Evolutionary conservation across 2,888 invertebrate genomes (phyloP).

Genomic region (Eupithecia abbreviata): DNA sequence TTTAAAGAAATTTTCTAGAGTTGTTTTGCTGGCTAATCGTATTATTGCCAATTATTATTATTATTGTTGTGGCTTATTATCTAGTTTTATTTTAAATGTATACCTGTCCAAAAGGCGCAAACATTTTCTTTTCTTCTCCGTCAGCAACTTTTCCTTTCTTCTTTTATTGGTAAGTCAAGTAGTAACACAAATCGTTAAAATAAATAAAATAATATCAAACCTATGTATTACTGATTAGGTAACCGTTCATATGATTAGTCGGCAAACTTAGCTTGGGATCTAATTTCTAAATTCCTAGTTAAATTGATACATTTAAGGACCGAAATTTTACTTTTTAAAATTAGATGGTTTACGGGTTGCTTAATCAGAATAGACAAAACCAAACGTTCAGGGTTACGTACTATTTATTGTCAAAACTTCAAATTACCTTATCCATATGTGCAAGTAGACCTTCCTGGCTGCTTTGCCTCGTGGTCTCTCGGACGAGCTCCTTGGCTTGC

Average conservation of each 20-base stretch:
- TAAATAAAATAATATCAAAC: constrained; percentile 25
- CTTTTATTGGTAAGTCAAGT: constrained; percentile 56
- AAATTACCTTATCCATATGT: constrained; percentile 93
- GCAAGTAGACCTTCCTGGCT: constrained; percentile 94
- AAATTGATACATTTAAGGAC: no score
- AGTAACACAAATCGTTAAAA: constrained; percentile 45
- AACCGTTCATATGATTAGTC: neutral
- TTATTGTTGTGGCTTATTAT: no score
- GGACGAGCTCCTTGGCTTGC: constrained; percentile 94
- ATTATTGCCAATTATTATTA: no score
- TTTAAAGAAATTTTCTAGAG: neutral
- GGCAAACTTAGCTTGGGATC: neutral
- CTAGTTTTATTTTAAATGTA: constrained; percentile 48
- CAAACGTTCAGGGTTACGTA: neutral
- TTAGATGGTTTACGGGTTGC: neutral
- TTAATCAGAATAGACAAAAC: neutral
- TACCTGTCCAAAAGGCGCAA: constrained; percentile 93
- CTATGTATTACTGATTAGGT: neutral
- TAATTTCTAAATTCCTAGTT: no score
- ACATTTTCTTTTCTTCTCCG: constrained; percentile 89
- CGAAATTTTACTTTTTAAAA: neutral
- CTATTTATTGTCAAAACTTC: neutral
- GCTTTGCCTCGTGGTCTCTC: constrained; percentile 94
- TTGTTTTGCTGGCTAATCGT: neutral
- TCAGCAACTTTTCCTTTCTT: constrained; percentile 91